These are phyloP conservation scores for Drosophila vallismaia DNA, from an alignment of 2,888 invertebrate species.

Conservation along the genomic window DNA sequence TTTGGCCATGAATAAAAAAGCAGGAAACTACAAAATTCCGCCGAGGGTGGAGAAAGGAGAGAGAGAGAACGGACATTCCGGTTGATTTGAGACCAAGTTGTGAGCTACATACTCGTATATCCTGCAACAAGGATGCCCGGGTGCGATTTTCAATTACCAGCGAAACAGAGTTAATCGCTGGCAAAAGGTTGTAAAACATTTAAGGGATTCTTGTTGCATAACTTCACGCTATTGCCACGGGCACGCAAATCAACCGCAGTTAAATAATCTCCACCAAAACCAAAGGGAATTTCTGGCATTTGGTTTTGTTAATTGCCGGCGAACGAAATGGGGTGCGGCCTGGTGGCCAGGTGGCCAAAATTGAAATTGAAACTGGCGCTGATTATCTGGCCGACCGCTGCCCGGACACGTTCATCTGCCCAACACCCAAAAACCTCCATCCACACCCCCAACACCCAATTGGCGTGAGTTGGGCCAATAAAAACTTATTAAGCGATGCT, in stretches of 20 bases:
- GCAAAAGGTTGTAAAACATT: slow-evolving; percentile 17
- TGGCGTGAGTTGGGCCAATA: slow-evolving; percentile 76
- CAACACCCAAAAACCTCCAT: background rate
- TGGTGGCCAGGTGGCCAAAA: slow-evolving; percentile 31
- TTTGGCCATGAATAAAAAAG: slow-evolving; percentile 35
- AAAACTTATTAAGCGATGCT: slow-evolving; percentile 77
- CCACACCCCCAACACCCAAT: slow-evolving; percentile 9
- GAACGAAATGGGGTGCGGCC: slow-evolving; percentile 16
- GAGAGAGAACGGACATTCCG: slow-evolving; percentile 24
- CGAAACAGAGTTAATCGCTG: background rate
- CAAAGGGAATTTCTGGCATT: slow-evolving; percentile 14
- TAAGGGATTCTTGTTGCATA: background rate
- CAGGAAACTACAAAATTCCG: slow-evolving; percentile 21
- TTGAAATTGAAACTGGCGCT: slow-evolving; percentile 33
- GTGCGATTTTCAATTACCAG: background rate
- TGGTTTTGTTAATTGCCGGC: slow-evolving; percentile 25
- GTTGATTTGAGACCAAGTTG: slow-evolving; percentile 24
- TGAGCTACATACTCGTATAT: background rate
- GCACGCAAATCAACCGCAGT: slow-evolving; percentile 34
- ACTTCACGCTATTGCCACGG: slow-evolving; percentile 13
- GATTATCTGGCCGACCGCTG: slow-evolving; percentile 75
- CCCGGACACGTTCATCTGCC: slow-evolving; percentile 67
- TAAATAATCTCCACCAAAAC: slow-evolving; percentile 5
- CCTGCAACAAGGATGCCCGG: background rate
- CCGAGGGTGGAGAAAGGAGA: background rate